These are phyloP conservation scores for Acropora yongei DNA, from an alignment of 64 coral and sea anemone species.

Conservation along the genomic window DNA sequence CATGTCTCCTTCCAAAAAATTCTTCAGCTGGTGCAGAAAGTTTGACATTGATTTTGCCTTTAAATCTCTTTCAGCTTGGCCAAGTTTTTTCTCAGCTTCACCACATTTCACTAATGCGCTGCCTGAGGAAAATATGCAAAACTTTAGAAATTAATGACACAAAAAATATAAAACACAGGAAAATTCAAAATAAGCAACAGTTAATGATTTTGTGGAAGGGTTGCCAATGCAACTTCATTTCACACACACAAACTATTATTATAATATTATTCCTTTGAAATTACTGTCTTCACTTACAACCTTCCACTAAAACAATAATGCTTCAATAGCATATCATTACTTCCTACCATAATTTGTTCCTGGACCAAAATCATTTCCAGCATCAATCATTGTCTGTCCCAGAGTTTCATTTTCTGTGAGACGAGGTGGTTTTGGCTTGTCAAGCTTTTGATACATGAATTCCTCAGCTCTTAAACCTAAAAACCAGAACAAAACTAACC, in stretches of 20 bases:
- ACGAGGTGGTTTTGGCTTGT: conserved; percentile 80
- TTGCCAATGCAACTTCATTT: no score
- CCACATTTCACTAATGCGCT: conserved; percentile 93
- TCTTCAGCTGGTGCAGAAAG: conserved; percentile 81
- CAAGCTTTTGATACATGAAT: conserved; percentile 83
- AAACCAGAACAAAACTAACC: neutral
- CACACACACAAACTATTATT: no score
- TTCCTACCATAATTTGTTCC: conserved; percentile 89
- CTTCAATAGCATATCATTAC: neutral
- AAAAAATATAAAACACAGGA: no score
- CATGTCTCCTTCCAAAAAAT: conserved; percentile 93
- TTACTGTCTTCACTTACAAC: no score
- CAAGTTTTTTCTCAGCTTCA: conserved; percentile 87
- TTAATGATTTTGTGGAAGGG: no score
- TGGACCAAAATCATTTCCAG: conserved; percentile 93
- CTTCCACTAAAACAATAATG: no score
- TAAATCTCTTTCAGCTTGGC: conserved; percentile 87
- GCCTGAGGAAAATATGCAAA: conserved; percentile 48
- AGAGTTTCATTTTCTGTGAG: conserved; percentile 75
- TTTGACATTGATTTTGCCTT: conserved; percentile 89
- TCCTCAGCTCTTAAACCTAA: conserved; percentile 85
- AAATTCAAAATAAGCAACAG: no score
- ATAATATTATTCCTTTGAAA: no score
- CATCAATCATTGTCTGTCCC: conserved; percentile 76
- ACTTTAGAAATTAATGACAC: neutral